Conservation (phyloP, 1,140 invertebrate genomes). For the Lethocerus indicus region DNA sequence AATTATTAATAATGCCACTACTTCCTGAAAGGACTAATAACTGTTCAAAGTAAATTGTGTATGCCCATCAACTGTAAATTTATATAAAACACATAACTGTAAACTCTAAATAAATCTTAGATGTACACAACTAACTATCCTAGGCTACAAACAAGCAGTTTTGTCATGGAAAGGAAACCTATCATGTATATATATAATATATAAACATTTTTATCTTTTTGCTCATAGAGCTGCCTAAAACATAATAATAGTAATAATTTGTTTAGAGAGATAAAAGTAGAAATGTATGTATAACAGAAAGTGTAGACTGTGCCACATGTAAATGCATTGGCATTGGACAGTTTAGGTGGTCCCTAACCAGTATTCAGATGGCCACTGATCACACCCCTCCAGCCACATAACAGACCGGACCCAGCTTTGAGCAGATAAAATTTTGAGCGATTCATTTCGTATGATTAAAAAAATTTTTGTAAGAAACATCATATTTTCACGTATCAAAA, state of each 20-base stretch:
- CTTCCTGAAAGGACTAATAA: too few species aligned
- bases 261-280: slow-evolving; percentile 7
- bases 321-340: slow-evolving; percentile 4
- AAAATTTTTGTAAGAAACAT: not conserved
- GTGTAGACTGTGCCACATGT: not conserved
- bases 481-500: slow-evolving; percentile 5
- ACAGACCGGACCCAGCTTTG: slow-evolving; percentile 6
- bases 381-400: slow-evolving; percentile 8
- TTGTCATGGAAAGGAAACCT: slow-evolving; percentile 14
- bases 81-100: slow-evolving; percentile 7
- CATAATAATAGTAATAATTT: slow-evolving; percentile 6
- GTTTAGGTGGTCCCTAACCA: slow-evolving; percentile 9
- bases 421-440: slow-evolving; percentile 11
- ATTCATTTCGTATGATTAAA: not conserved
- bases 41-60: too few species aligned
- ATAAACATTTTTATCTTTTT: slow-evolving; percentile 10
- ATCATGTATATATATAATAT: slow-evolving; percentile 10
- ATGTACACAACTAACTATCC: slow-evolving; percentile 13
- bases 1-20: slow-evolving; percentile 7
- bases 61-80: slow-evolving; percentile 1
- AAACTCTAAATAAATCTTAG: slow-evolving; percentile 10
- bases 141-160: slow-evolving; percentile 10
- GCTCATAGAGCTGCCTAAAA: slow-evolving; percentile 10
- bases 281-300: slow-evolving; percentile 14
- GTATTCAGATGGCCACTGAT: slow-evolving; percentile 3